These are phyloP conservation scores for Leucophenga varia DNA, from an alignment of 1,140 invertebrate genomes.

Conservation along the genomic window DNA sequence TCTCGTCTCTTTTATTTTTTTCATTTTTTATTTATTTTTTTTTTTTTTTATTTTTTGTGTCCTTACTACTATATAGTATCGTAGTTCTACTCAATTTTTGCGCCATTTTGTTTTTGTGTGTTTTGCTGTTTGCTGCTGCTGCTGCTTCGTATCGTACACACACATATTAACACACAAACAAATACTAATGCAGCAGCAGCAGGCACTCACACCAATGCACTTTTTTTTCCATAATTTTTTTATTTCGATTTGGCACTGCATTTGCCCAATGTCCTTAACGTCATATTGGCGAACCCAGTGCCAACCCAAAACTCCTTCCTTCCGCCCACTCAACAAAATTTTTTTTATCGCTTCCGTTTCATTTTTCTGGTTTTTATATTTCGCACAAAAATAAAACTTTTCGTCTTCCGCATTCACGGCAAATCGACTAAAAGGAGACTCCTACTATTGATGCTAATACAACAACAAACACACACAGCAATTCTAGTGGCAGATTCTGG, in stretches of 20 bases:
- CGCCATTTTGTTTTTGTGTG: constrained; percentile 51
- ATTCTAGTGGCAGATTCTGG: too few relatives aligned
- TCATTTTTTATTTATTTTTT: constrained; percentile 31
- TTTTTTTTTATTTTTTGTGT: constrained; percentile 12
- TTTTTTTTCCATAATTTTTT: constrained; percentile 23
- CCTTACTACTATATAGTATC: too few relatives aligned
- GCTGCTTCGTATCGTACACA: constrained; percentile 6
- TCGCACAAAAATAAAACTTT: constrained; percentile 11
- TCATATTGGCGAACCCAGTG: constrained; percentile 39
- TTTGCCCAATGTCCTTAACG: constrained; percentile 51
- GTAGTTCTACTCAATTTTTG: too few relatives aligned
- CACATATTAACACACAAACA: constrained; percentile 13
- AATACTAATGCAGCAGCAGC: constrained; percentile 4
- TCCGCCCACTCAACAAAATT: constrained; percentile 14
- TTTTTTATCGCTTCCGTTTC: constrained; percentile 51
- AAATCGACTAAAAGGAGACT: too few relatives aligned
- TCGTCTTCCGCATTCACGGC: constrained; percentile 5
- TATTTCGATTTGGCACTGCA: constrained; percentile 19
- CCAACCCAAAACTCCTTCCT: constrained; percentile 14
- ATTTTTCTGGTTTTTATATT: constrained; percentile 27
- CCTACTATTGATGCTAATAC: too few relatives aligned
- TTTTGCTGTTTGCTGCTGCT: constrained; percentile 53
- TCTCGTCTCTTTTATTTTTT: not conserved
- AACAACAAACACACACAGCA: too few relatives aligned
- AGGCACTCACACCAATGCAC: constrained; percentile 25